Base-by-base conservation (phyloP, 2,113 vertebrate genomes). In the Nanorana parkeri region DNA sequence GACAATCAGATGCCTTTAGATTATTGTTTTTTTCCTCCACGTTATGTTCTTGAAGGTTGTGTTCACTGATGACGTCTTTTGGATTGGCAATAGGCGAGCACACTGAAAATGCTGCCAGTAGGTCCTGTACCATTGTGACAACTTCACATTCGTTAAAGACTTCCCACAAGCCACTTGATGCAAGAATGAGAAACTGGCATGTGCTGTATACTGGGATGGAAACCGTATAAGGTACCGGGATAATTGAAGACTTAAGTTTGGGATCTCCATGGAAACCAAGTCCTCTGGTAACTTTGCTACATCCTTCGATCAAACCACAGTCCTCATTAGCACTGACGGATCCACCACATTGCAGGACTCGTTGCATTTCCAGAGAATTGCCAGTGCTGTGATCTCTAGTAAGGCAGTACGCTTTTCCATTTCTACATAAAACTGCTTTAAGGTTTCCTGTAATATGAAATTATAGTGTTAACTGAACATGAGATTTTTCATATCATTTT, bases 141-240 rank as follows among this genome's bases (percentile, higher is more conserved):
- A 88, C 90, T 86, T 90, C 85, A 3, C 80, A 82, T 60, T 86
- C 86, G 81, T 92, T 86, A 60, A 91, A 29, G 76, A 87, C 88
- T n/a, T 89, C 90, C 90, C 92, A 93, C 55, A 92, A 89, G 54
- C 90, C 88, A 0, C 86, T 86, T 21, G 92, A 93, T 84, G 90
- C 89, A 77, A 91, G 84, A 84, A 93, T 84, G 65, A 93, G 85
- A 65, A 92, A 89, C 81, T 91, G 88, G 21, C 88, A 89, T 15
- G 89, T 87, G 2, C 86, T 81, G 58, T 87, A 86, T 0, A 86
- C 85, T 72, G 86, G 88, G 16, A 91, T 72, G 69, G 91, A 90
- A 1, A 88, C 5, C 0, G 84, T 90, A 10, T 87, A 77, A 55
- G 86, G 89, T 85, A 83, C 86, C 29, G 90, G 88, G 74, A 89